Percentiles rank a stretch among this genome's conserved stretches.
Evolutionary conservation across 2,113 vertebrate genomes (phyloP).

Genomic region (Strigops habroptila): DNA sequence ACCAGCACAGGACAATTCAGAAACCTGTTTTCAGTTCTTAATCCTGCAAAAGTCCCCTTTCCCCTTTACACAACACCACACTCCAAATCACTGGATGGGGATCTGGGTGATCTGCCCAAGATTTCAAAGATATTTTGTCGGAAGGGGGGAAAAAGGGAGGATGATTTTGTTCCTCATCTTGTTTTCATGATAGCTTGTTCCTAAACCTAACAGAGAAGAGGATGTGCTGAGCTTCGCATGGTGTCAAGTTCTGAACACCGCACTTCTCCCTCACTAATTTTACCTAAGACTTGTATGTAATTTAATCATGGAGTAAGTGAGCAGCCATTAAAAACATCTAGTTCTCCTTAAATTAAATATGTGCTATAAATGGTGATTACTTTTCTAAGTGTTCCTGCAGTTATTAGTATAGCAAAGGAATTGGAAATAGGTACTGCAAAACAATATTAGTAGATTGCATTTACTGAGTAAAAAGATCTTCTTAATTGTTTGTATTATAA

Average conservation of each 20-base stretch:
- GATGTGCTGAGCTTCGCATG: not conserved
- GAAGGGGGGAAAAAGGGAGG: not conserved
- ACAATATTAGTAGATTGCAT: not conserved
- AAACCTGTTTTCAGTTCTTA: not conserved
- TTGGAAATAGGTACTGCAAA: not conserved
- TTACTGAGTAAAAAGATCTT: not conserved
- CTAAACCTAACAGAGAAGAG: not conserved
- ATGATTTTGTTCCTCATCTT: not conserved
- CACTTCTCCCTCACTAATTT: not conserved
- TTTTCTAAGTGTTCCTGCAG: not conserved
- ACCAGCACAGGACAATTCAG: not conserved
- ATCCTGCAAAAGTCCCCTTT: not conserved
- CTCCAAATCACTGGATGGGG: not conserved
- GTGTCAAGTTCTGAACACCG: not conserved
- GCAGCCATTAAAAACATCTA: not conserved
- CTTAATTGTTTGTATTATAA: not conserved
- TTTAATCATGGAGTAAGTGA: not conserved
- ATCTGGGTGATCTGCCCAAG: not conserved
- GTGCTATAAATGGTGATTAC: not conserved
- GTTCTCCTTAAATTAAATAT: conserved; percentile 1
- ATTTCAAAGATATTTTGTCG: not conserved
- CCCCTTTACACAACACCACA: not conserved
- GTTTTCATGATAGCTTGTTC: not conserved
- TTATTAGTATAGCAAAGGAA: conserved; percentile 7
- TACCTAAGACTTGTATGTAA: not conserved